A percentile compares a stretch with the other conserved stretches of the same genome.
Conservation (phyloP, 2,797 vertebrate genomes). For the Rhabdophis nuchalis region DNA sequence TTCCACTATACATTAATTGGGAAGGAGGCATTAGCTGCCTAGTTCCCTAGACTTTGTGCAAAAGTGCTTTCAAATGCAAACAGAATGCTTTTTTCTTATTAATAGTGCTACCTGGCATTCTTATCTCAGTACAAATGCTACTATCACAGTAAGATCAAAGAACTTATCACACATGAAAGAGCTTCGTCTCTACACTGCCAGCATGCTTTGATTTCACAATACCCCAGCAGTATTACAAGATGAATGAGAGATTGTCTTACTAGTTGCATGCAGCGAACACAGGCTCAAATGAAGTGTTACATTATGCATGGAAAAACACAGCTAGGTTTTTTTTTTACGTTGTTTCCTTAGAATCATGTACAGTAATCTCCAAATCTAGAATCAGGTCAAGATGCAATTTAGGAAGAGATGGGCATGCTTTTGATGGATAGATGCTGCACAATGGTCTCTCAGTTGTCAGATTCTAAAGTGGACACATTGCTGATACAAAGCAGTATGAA, state of each 20-base stretch:
- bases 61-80: conserved; percentile 52
- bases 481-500: background rate
- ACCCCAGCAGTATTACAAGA: conserved; percentile 25
- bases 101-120: conserved; percentile 10
- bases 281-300: background rate
- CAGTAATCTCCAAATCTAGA: background rate
- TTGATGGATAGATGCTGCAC: background rate
- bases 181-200: background rate
- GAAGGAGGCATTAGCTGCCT: background rate
- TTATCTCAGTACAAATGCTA: conserved; percentile 12
- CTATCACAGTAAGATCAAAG: conserved; percentile 38
- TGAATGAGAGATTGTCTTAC: conserved; percentile 37
- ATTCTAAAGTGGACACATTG: background rate
- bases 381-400: background rate
- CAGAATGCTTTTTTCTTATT: conserved; percentile 12
- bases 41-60: conserved; percentile 17
- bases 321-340: background rate
- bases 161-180: background rate
- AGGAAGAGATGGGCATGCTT: background rate
- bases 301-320: background rate
- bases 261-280: conserved; percentile 2
- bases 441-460: background rate
- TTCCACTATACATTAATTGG: conserved; percentile 34
- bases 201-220: conserved; percentile 54
- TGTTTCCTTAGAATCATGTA: background rate